These are phyloP conservation scores for Conger conger DNA, from an alignment of 2,113 vertebrate species.

Conservation along the genomic window DNA sequence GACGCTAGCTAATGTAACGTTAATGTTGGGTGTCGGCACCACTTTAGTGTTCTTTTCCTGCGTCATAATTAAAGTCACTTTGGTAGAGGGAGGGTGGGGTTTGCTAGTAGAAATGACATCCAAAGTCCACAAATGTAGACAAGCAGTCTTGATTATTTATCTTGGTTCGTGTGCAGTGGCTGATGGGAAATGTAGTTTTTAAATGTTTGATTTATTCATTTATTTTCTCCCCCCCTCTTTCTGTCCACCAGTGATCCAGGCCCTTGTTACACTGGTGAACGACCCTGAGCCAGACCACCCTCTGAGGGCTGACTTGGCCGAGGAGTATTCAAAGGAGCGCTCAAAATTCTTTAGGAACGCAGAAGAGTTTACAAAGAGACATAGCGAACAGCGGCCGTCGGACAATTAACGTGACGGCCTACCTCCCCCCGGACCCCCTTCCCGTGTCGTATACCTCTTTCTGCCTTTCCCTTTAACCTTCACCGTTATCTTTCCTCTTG, in stretches of 20 bases:
- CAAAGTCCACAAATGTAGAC: no score
- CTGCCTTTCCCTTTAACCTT: not conserved
- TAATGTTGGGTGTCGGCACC: no score
- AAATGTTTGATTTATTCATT: constrained; percentile 38
- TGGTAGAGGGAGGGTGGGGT: not conserved
- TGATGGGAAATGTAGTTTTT: not conserved
- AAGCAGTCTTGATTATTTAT: no score
- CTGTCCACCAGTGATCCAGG: constrained; percentile 81
- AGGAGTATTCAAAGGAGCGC: constrained; percentile 97
- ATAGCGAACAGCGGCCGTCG: constrained; percentile 93
- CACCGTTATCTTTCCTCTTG: constrained; percentile 5
- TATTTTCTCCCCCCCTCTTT: constrained; percentile 28
- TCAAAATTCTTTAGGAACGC: constrained; percentile 98
- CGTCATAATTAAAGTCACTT: not conserved
- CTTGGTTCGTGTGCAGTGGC: not conserved
- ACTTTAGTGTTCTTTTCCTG: no score
- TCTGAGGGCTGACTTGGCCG: constrained; percentile 93
- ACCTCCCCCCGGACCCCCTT: constrained; percentile 23
- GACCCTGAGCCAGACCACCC: constrained; percentile 93
- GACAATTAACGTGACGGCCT: constrained; percentile 78
- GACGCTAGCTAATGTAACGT: no score
- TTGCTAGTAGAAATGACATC: no score
- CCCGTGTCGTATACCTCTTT: not conserved
- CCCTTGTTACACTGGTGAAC: constrained; percentile 90
- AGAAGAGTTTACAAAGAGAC: constrained; percentile 99